Conservation (phyloP, 2,888 invertebrate species). For the Agrotis clavis region DNA sequence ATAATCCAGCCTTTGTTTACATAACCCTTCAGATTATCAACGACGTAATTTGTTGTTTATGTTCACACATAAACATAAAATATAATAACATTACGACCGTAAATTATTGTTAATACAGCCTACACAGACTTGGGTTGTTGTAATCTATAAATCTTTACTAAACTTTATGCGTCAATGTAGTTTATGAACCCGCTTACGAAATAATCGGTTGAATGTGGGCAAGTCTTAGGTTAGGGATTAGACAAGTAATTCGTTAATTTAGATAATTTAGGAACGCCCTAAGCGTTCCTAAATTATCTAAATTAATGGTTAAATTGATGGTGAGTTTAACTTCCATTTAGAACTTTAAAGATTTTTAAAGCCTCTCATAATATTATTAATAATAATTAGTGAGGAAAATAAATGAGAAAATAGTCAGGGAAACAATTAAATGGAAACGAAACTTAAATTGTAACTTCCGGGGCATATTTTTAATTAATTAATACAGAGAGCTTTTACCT, state of each 20-base stretch:
- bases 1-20: conserved; percentile 25
- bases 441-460: too few relatives aligned
- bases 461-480: too few relatives aligned
- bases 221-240: neutral
- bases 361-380: neutral
- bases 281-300: neutral
- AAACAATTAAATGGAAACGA: too few relatives aligned
- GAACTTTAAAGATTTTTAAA: neutral
- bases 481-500: too few relatives aligned
- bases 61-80: conserved; percentile 23
- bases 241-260: too few relatives aligned
- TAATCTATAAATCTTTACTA: conserved; percentile 10
- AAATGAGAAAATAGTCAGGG: too few relatives aligned
- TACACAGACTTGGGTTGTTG: conserved; percentile 16
- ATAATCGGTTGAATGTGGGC: neutral
- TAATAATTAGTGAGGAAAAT: too few relatives aligned
- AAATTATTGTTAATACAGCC: conserved; percentile 17
- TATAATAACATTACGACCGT: conserved; percentile 18
- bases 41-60: conserved; percentile 28
- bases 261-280: too few relatives aligned
- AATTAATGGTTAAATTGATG: too few relatives aligned
- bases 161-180: conserved; percentile 1
- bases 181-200: neutral
- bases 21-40: conserved; percentile 30
- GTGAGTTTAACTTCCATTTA: too few relatives aligned